Base-by-base conservation (phyloP, 2,113 vertebrate genomes). In the Lampris incognitus region DNA sequence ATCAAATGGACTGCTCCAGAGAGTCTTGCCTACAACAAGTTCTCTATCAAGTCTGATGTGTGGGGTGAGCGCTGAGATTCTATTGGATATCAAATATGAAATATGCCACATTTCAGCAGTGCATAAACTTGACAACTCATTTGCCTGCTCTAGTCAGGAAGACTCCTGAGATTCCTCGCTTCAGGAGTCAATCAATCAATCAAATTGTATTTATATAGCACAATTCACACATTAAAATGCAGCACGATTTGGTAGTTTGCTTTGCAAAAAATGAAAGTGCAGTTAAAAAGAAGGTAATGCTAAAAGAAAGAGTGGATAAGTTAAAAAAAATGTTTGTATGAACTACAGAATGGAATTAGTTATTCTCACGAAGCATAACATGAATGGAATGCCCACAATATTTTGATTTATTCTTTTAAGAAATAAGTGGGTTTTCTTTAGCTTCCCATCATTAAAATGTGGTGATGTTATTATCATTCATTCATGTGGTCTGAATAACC, bases 1-100 rank as follows among this genome's bases (percentile, higher is more conserved):
- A 99, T 99, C 93, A 99, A 99, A 84, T 99, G 98, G 98, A 99
- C 98, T 0, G 98, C 98, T 0, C 98, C 98, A 0, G 98, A 99
- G 78, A 99, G 98, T 87, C 94, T 99, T 87, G 98, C 98, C 79
- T 99, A 99, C 91, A 99, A 99, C 92, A 99, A 98, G 84, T 99
- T 99, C 92, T 99, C 98, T 79, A 99, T 99, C 79, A 99, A 99
- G 84, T 99, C 98, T 0, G 98, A 99, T 0, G 98, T 99, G 79
- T 99, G 98, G 98, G 98, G 98, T 99, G 87, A 95, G 95, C 73
- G 24, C 50, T 24, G 24, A 24, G 24, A 24, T 24, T 24, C 24
- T 24, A 24, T 24, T 24, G 24, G 24, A 24, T 24, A 24, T 24
- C 24, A 24, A 24, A 24, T 24, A 24, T 24, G 24, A 24, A 24